Base-by-base conservation (phyloP, 2,113 vertebrate species). In the Haemorhous mexicanus region DNA sequence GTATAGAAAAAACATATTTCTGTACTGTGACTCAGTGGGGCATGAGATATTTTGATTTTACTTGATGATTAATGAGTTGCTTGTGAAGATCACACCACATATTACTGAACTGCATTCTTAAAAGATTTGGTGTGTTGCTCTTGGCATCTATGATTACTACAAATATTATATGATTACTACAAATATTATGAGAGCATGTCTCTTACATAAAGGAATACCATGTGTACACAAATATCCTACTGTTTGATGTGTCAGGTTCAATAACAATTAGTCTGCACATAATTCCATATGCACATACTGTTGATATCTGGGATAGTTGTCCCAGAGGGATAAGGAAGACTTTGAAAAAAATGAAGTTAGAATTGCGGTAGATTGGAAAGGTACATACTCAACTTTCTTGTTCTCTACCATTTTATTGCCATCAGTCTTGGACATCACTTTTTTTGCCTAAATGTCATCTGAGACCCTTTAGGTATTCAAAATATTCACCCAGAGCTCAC, bases 361-460 rank as follows among this genome's bases (percentile, higher is more conserved):
- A 61, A 50, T 64, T 59, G 19, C 14, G 55, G 44, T 37, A 68
- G 9, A 12, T 50, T 33, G 8, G 28, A 68, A 82, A 46, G 5
- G 3, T 33, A 59, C 0, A 0, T 27, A 26, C 26, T 66, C 23
- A 59, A 2, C 0, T 89, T 83, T 30, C 9, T 18, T 84, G 22
- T 15, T 84, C 28, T 50, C 50, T 66, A 77, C 3, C 1, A 28
- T 63, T 77, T 47, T 47, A 15, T 73, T 64, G 16, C 21, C 19
- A 59, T 39, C 53, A n/a, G 4, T 35, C 56, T 37, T 50, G 9
- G 27, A 17, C 6, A 15, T 33, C 41, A 43, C 41, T 85, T 69
- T 86, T 75, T 58, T 33, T 67, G 64, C 43, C 5, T 58, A 52
- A 62, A 19, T 49, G 5, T 22, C 39, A 50, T 61, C 13, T 61